These are phyloP conservation scores for Sapajus apella DNA, from an alignment of 2,113 vertebrate species.

Conservation along the genomic window DNA sequence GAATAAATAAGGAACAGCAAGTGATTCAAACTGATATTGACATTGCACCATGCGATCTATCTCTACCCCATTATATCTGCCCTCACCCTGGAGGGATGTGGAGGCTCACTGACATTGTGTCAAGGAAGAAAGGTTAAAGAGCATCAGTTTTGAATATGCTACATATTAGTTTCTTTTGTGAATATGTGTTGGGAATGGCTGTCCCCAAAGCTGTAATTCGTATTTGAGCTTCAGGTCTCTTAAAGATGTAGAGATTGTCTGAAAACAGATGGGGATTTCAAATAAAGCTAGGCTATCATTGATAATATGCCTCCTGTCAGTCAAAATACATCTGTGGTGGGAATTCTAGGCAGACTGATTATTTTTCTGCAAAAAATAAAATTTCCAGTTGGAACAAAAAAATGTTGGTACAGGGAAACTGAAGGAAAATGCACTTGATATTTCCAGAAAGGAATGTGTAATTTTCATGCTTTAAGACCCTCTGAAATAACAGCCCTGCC, in stretches of 20 bases:
- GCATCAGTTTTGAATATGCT: constrained; percentile 21
- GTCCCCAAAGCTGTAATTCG: constrained; percentile 58
- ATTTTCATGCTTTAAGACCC: background rate
- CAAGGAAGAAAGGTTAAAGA: constrained; percentile 50
- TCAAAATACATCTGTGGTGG: constrained; percentile 7
- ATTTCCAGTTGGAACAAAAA: background rate
- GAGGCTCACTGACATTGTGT: constrained; percentile 44
- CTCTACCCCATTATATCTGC: constrained; percentile 57
- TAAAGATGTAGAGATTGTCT: constrained; percentile 34
- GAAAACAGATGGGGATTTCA: constrained; percentile 43
- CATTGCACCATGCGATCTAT: constrained; percentile 35
- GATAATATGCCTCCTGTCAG: constrained; percentile 39
- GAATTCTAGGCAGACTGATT: background rate
- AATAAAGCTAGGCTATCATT: constrained; percentile 40
- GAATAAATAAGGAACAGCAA: constrained; percentile 68
- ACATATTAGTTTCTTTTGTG: constrained; percentile 62
- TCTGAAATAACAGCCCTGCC: background rate
- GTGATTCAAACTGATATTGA: constrained; percentile 74
- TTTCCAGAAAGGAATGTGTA: background rate
- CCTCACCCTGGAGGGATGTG: constrained; percentile 41
- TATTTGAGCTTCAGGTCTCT: constrained; percentile 60
- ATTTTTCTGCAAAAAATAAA: background rate
- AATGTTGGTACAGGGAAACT: background rate
- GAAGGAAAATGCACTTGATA: background rate
- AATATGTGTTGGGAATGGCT: background rate